A percentile compares a stretch with the other conserved stretches of the same genome.
phyloP scores from a whole-genome alignment of 2,888 invertebrate species.

The Latheticus oryzae region DNA sequence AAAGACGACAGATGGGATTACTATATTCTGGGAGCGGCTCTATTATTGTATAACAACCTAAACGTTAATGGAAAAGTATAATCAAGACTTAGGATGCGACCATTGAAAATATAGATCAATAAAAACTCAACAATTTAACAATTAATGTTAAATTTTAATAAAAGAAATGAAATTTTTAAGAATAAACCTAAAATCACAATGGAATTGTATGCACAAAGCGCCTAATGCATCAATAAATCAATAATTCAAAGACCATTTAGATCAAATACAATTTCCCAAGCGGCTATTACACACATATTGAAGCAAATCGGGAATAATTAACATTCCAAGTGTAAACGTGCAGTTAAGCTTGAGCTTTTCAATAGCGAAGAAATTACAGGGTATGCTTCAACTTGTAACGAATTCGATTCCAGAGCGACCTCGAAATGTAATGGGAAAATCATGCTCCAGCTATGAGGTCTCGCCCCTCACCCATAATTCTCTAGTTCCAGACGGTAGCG shows the following conservation, averaged over 20 bases:
- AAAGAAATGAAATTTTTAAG: no score
- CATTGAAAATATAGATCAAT: no score
- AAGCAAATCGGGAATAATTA: slow-evolving; percentile 15
- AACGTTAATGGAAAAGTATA: slow-evolving; percentile 12
- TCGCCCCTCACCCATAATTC: slow-evolving; percentile 47
- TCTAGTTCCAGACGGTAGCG: slow-evolving; percentile 49
- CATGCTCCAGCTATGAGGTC: slow-evolving; percentile 43
- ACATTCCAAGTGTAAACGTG: slow-evolving; percentile 16
- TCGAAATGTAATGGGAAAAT: slow-evolving; percentile 52
- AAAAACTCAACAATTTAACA: no score
- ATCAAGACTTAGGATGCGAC: slow-evolving; percentile 17
- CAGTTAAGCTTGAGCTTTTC: slow-evolving; percentile 39
- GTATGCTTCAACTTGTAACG: slow-evolving; percentile 48
- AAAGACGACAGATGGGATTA: slow-evolving; percentile 56
- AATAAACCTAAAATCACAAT: no score
- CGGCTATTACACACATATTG: slow-evolving; percentile 5
- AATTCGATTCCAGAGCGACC: slow-evolving; percentile 53
- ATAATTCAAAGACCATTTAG: no score
- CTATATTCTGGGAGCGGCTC: slow-evolving; percentile 40
- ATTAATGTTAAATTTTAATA: no score
- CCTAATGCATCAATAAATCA: no score
- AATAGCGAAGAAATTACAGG: slow-evolving; percentile 42
- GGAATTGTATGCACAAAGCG: no score
- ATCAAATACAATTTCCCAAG: not conserved
- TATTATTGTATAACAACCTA: slow-evolving; percentile 35